Conservation (phyloP, 2,113 vertebrate species). For the Carassius auratus region DNA sequence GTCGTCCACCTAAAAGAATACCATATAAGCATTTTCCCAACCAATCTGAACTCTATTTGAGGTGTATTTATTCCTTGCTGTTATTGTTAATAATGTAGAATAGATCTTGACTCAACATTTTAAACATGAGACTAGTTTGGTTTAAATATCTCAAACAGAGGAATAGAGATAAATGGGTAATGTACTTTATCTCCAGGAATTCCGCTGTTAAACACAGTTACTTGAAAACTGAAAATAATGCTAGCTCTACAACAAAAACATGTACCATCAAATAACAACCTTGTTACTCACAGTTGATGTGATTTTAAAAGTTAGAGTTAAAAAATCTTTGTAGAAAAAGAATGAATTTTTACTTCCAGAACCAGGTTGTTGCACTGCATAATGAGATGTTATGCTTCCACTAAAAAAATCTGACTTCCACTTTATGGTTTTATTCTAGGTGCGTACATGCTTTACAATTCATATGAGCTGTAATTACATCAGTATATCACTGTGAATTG, state of each 20-base stretch:
- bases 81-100: not conserved
- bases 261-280: not conserved
- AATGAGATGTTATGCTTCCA: not conserved
- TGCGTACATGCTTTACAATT: slow-evolving; percentile 57
- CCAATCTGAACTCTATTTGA: not conserved
- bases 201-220: not conserved
- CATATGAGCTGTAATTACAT: slow-evolving; percentile 59
- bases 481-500: not conserved
- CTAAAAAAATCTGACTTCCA: not conserved
- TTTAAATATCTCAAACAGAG: not conserved
- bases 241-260: not conserved
- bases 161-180: not conserved
- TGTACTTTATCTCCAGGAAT: not conserved
- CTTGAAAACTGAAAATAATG: not conserved
- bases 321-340: not conserved
- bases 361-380: not conserved
- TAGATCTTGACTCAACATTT: not conserved
- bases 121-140: not conserved
- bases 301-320: not conserved
- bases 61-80: not conserved
- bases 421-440: not conserved
- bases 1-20: slow-evolving; percentile 79
- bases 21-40: not conserved
- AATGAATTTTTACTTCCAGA: not conserved
- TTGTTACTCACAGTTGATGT: not conserved